Base-by-base conservation (phyloP, 2,888 invertebrate genomes). In the Ophion costatus region DNA sequence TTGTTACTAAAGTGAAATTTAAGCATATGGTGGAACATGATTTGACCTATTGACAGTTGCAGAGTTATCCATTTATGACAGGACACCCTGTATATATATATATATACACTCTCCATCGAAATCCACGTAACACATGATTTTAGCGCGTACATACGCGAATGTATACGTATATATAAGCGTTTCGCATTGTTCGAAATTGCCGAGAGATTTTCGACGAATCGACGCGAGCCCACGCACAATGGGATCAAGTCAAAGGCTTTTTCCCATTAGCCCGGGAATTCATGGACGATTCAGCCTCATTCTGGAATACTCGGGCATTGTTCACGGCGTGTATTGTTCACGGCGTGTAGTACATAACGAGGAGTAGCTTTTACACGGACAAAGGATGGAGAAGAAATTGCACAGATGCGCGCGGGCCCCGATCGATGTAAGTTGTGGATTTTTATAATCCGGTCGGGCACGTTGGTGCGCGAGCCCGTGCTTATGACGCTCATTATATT, bases 171-270 rank as follows among this genome's bases (percentile, higher is more conserved):
- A 66, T 56, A 61, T 24, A 29, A 57, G 67, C 33, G 64, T 56
- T 22, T 57, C 45, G 70, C 80, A 82, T 85, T 82, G 82, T 85
- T 85, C 80, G 77, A 80, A 80, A 85, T 85, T 73, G 77, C 73
- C 76, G 64, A 57, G 67, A 83, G 75, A 45, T 66, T 74, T 80
- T 80, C 74, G 80, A 74, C 80, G 73, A 73, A 73, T 67, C 79
- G 74, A 67, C 61, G 45, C 45, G 76, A 42, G 70, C 73, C 38
- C 66, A 56, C 51, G 45, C 74, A 74, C 74, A 74, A 73, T 80
- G 42, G 73, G 57, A 73, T 80, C 63, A 71, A 71, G 70, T 59
- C 57, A 59, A 66, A 74, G 73, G 73, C 59, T 73, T 80, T 81
- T 63, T 69, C 63, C 70, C 75, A 79, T 84, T 76, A 82, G 78